Conservation (phyloP, 2,113 vertebrate genomes). For the Xenopus tropicalis region DNA sequence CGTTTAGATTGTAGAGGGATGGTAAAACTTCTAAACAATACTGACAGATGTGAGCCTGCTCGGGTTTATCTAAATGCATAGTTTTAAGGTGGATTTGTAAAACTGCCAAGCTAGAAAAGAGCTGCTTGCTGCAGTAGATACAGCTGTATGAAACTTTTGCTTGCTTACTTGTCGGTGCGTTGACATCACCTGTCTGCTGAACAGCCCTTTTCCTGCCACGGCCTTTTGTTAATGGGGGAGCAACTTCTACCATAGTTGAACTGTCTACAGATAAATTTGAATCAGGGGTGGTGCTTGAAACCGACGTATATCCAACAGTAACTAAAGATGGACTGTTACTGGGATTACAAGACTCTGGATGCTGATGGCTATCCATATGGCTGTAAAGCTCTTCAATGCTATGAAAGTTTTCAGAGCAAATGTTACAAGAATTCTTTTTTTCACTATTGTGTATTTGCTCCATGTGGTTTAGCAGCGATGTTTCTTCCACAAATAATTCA, state of each 20-base stretch:
- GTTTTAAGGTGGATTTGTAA: slow-evolving; percentile 95
- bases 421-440: slow-evolving; percentile 85
- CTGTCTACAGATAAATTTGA: slow-evolving; percentile 96
- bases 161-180: slow-evolving; percentile 82
- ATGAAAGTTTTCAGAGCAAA: slow-evolving; percentile 90
- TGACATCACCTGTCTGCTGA: slow-evolving; percentile 80
- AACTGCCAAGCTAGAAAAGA: slow-evolving; percentile 92
- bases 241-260: slow-evolving; percentile 87
- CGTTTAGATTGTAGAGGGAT: slow-evolving; percentile 94
- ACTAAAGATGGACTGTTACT: slow-evolving; percentile 94
- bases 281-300: slow-evolving; percentile 96
- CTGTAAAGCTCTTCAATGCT: slow-evolving; percentile 90
- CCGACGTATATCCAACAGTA: slow-evolving; percentile 93
- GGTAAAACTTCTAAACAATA: slow-evolving; percentile 94
- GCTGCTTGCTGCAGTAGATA: slow-evolving; percentile 94
- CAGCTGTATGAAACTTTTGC: slow-evolving; percentile 93
- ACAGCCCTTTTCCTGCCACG: slow-evolving; percentile 88
- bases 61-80: slow-evolving; percentile 94
- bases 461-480: slow-evolving; percentile 86
- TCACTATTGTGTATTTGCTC: slow-evolving; percentile 87
- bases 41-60: slow-evolving; percentile 96
- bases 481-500: slow-evolving; percentile 91
- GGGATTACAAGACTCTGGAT: slow-evolving; percentile 91
- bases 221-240: slow-evolving; percentile 84
- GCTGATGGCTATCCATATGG: slow-evolving; percentile 96